A percentile compares a stretch with the other conserved stretches of the same genome.
These are phyloP conservation scores for Drosophila neotestacea DNA, from an alignment of 2,888 invertebrate species.

Conservation along the genomic window DNA sequence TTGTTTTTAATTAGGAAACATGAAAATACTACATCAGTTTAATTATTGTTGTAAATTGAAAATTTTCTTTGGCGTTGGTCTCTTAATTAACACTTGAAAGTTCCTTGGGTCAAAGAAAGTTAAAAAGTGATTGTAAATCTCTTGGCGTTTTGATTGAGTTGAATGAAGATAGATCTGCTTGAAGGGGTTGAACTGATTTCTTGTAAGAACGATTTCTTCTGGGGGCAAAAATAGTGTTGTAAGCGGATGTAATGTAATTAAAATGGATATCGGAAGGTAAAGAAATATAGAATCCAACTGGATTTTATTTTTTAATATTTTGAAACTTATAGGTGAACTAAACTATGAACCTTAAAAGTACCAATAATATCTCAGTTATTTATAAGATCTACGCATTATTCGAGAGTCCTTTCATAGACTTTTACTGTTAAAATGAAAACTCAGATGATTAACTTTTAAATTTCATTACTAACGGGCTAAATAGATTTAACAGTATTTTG, in stretches of 20 bases:
- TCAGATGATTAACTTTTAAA: neutral
- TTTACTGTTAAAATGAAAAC: neutral
- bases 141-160: slow-evolving; percentile 51
- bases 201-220: neutral
- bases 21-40: slow-evolving; percentile 57
- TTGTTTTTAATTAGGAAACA: slow-evolving; percentile 66
- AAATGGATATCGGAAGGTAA: neutral
- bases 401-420: neutral
- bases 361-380: too few species aligned
- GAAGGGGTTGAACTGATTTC: slow-evolving; percentile 50
- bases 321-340: too few species aligned
- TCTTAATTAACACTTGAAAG: slow-evolving; percentile 10
- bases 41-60: slow-evolving; percentile 43
- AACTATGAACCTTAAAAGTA: too few species aligned
- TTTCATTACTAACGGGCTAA: neutral
- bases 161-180: slow-evolving; percentile 21
- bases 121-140: slow-evolving; percentile 53
- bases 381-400: too few species aligned
- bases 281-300: too few species aligned
- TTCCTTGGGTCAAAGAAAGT: slow-evolving; percentile 70
- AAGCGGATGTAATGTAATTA: neutral
- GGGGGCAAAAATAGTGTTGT: neutral
- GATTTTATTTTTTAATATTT: too few species aligned
- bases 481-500: neutral
- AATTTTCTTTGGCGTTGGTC: slow-evolving; percentile 9